These are phyloP conservation scores for Oenanthe oenanthe DNA, from an alignment of 2,113 vertebrate genomes.

Conservation along the genomic window DNA sequence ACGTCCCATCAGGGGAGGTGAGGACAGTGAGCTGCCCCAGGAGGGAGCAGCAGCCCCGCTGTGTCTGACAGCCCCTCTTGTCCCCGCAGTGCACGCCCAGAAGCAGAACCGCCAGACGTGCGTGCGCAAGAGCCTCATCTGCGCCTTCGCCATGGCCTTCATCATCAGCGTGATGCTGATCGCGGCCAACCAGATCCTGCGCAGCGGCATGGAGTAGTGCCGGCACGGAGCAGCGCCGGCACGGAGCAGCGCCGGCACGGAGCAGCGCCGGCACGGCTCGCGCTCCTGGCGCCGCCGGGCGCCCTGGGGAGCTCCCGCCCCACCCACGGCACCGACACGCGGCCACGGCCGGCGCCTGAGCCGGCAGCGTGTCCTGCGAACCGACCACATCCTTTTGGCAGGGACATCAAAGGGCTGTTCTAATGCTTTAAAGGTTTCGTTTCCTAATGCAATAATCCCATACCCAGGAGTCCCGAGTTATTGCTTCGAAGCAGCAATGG, in stretches of 20 bases:
- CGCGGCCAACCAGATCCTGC: slow-evolving; percentile 98
- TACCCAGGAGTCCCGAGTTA: slow-evolving; percentile 76
- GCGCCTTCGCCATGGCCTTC: slow-evolving; percentile 99
- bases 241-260: no score
- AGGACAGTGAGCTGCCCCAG: background rate
- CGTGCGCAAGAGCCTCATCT: slow-evolving; percentile 98
- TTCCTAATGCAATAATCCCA: slow-evolving; percentile 92
- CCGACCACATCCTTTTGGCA: slow-evolving; percentile 86
- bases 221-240: background rate
- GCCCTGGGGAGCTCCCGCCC: slow-evolving; percentile 76
- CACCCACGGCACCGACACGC: slow-evolving; percentile 28
- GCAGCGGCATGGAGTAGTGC: slow-evolving; percentile 96
- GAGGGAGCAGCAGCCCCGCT: accelerated
- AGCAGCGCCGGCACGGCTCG: no score
- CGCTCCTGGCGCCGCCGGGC: background rate
- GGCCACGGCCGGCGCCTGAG: slow-evolving; percentile 48
- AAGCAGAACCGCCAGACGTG: slow-evolving; percentile 99
- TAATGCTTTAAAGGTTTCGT: slow-evolving; percentile 86
- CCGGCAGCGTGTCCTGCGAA: slow-evolving; percentile 78
- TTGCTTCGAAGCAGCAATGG: background rate
- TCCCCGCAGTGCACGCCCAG: slow-evolving; percentile 88
- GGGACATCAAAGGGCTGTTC: slow-evolving; percentile 99
- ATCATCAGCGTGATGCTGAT: slow-evolving; percentile 99
- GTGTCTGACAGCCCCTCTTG: accelerated
- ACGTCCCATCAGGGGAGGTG: background rate